Conservation (phyloP, 2,888 invertebrate genomes). For the Tanytarsus gracilentus region DNA sequence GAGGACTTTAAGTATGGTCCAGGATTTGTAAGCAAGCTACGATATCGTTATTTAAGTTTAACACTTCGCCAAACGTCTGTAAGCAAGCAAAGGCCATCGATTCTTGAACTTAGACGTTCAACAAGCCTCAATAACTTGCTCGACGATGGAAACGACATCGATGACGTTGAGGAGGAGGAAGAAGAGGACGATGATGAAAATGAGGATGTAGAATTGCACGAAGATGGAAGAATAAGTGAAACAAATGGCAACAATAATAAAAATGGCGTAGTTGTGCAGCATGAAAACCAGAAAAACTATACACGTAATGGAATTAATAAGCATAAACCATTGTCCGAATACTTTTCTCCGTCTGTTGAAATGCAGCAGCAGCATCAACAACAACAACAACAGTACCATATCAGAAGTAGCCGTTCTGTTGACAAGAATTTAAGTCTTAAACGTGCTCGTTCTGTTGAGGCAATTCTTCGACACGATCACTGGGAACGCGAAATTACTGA, state of each 20-base stretch:
- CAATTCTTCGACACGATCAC: constrained; percentile 58
- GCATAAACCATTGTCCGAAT: constrained; percentile 21
- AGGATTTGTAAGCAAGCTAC: constrained; percentile 79
- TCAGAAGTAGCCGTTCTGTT: constrained; percentile 19
- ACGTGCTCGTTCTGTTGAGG: constrained; percentile 78
- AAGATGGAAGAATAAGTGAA: not conserved
- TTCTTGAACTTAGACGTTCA: constrained; percentile 63
- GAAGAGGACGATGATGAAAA: constrained; percentile 37
- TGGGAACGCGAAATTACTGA: constrained; percentile 36
- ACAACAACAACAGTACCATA: constrained; percentile 23
- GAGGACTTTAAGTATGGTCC: constrained; percentile 82
- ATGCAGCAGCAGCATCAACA: too few species aligned
- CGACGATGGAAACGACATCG: constrained; percentile 68
- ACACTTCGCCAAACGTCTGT: constrained; percentile 63
- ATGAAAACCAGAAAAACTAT: constrained; percentile 24
- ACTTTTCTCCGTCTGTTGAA: not conserved
- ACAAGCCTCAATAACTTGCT: constrained; percentile 77
- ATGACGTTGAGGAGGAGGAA: constrained; percentile 40
- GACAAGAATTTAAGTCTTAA: constrained; percentile 47
- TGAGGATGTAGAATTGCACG: constrained; percentile 30
- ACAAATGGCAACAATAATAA: not conserved
- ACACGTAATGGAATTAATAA: constrained; percentile 5
- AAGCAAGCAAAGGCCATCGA: constrained; percentile 54
- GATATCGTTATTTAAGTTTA: constrained; percentile 77
- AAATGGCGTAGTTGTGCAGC: constrained; percentile 1